Evolutionary conservation across 1,140 invertebrate species (phyloP), one percentile per base, ranked within the genome.

Genomic region (Marisa cornuarietis): DNA sequence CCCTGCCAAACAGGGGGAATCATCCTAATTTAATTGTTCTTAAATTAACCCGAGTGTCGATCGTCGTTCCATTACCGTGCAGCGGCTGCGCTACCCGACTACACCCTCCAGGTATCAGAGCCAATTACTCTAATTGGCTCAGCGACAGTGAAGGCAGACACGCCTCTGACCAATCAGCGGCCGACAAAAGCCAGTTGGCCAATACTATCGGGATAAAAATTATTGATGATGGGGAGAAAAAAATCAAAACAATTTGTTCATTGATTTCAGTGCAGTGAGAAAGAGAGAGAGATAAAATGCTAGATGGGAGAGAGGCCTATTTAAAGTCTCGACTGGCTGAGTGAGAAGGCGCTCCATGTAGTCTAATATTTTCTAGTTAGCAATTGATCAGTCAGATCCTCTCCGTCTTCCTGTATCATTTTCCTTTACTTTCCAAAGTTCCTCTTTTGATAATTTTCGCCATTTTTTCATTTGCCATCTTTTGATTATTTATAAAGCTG

Each of bases 71-170:
- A 18, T 49, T 18, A 31, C 76, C 76, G 68, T 51, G 49, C 65
- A 65, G 74, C 49, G 42, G 71, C 63, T 24, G 10, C 62, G 54
- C 63, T 68, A 10, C 31, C 74, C 31, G 31, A 20, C 74, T 76
- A 49, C 24, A 26, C 24, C 76, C 63, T 68, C n/a, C 13, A 31
- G 22, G 65, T 65, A 77, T 77, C 76, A 77, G 65, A 31, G 65
- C 49, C 76, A 77, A 77, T 77, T 65, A 77, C 31, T 68, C 76
- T 77, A 77, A 77, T 77, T 77, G 76, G 76, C 49, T 69, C 42
- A 65, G 63, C 26, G 42, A n/a, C 10, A 22, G 22, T 13, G 11
- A 22, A 68, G 13, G 22, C 26, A 31, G 65, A 22, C 18, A 51
- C 49, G 65, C 63, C 76, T 49, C 63, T 24, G 63, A 69, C 76